Base-by-base conservation (phyloP, 2,888 invertebrate species). In the Eupithecia abbreviata region DNA sequence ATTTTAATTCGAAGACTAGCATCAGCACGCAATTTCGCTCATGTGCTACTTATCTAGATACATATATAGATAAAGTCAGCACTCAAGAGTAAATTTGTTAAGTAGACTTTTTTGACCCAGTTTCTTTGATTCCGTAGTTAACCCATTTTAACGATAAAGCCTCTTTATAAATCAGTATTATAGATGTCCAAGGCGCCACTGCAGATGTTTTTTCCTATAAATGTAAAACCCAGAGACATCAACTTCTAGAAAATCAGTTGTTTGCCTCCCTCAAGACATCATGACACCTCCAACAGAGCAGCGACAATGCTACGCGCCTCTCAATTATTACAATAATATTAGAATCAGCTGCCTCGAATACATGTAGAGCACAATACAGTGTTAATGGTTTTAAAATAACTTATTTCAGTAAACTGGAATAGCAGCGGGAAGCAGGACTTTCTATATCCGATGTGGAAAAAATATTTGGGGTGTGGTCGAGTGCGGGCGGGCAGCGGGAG, bases 301-400 rank as follows among this genome's bases (percentile, higher is more conserved):
- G 79, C 77, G 77, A 77, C 77, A 74, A 79, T 72, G 45, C 13
- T 72, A 77, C 76, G 71, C 68, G 79, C 78, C 77, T 78, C 76
- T 79, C 77, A 75, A 72, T 78, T 77, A 77, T 67, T 72, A 79
- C 77, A 78, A 77, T 74, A 68, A 66, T 62, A 62, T 73, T 71
- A 51, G 65, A 75, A 76, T 76, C 81, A 87, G 85, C 85, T 86
- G 86, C 83, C 80, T 80, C 30, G 66, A 77, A 75, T 71, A 70
- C 47, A 72, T 73, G 41, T 71, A 58, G 71, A 80, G 77, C 78
- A 80, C 78, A 81, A 84, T 82, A 77, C 78, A 47, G 71, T 81
- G 81, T 79, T 88, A 88, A 88, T 88, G 85, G 86, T 81, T 86
- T 86, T 87, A 84, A 84, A 85, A 87, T 88, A 82, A 85, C 82